Conservation (phyloP, 2,888 invertebrate species). For the Diloba caeruleocephala region DNA sequence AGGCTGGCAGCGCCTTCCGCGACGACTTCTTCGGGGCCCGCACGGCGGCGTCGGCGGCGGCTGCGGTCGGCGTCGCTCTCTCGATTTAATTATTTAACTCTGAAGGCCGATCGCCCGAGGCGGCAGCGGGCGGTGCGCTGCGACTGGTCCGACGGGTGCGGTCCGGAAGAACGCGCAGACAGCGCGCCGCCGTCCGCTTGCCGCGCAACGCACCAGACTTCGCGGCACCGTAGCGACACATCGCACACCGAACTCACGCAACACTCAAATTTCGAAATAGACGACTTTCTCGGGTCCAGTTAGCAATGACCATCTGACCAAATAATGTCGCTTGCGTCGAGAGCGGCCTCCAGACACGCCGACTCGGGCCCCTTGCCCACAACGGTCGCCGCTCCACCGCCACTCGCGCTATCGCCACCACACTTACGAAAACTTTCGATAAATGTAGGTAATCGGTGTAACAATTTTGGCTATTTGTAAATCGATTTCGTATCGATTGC, state of each 20-base stretch:
- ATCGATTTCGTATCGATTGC: constrained; percentile 46
- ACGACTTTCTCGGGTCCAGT: constrained; percentile 84
- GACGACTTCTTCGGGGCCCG: constrained; percentile 82
- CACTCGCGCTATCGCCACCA: constrained; percentile 37
- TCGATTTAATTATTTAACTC: constrained; percentile 86
- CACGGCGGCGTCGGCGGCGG: constrained; percentile 60
- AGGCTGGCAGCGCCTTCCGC: constrained; percentile 86
- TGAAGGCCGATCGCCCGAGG: constrained; percentile 88
- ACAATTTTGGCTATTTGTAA: constrained; percentile 47
- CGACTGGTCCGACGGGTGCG: constrained; percentile 88
- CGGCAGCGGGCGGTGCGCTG: constrained; percentile 83
- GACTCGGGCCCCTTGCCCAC: constrained; percentile 48
- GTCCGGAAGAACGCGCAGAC: constrained; percentile 86
- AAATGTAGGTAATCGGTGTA: constrained; percentile 47
- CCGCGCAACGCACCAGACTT: constrained; percentile 82
- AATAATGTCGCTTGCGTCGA: constrained; percentile 66
- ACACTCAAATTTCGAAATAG: constrained; percentile 86
- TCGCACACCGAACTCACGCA: constrained; percentile 80
- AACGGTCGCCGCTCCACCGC: constrained; percentile 28
- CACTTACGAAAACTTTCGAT: constrained; percentile 49
- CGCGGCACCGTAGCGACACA: constrained; percentile 85
- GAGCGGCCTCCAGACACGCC: constrained; percentile 63
- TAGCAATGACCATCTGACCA: constrained; percentile 77
- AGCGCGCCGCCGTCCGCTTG: constrained; percentile 86
- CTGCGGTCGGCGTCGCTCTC: constrained; percentile 72